phyloP scores from a whole-genome alignment of 1,140 invertebrate genomes.

The Himalopsyche phryganea region DNA sequence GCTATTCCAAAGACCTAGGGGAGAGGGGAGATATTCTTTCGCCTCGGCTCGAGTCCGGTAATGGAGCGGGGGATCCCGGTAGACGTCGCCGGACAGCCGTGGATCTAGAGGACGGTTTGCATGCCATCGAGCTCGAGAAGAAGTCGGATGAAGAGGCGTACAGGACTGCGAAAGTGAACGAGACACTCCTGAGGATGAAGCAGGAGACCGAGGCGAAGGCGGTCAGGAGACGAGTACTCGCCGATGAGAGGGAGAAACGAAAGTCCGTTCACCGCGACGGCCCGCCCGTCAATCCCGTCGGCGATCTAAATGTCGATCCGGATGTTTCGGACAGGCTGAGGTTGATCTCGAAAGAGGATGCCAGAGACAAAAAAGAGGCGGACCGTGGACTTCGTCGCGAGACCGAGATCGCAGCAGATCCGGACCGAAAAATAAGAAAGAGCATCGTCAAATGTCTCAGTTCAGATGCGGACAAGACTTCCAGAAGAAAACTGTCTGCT shows the following conservation, averaged over 20 bases:
- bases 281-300: constrained; percentile 40
- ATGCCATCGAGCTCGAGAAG: constrained; percentile 47
- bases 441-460: constrained; percentile 31
- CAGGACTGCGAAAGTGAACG: constrained; percentile 54
- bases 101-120: constrained; percentile 53
- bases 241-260: constrained; percentile 38
- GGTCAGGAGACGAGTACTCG: constrained; percentile 40
- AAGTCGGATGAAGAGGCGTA: constrained; percentile 47
- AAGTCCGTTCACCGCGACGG: constrained; percentile 33
- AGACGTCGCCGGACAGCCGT: constrained; percentile 47
- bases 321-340: constrained; percentile 45
- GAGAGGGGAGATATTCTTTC: constrained; percentile 60
- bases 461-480: constrained; percentile 39
- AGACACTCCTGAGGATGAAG: constrained; percentile 52
- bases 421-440: constrained; percentile 38
- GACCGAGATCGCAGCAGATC: too few species aligned
- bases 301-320: constrained; percentile 30
- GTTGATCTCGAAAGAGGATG: constrained; percentile 46
- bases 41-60: constrained; percentile 40
- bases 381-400: constrained; percentile 39
- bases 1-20: constrained; percentile 66
- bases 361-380: constrained; percentile 50
- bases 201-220: constrained; percentile 45
- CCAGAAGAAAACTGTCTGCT: constrained; percentile 36
- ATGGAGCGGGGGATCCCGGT: constrained; percentile 47